Conservation (phyloP, 2,797 vertebrate genomes). For the Fundulus diaphanus region DNA sequence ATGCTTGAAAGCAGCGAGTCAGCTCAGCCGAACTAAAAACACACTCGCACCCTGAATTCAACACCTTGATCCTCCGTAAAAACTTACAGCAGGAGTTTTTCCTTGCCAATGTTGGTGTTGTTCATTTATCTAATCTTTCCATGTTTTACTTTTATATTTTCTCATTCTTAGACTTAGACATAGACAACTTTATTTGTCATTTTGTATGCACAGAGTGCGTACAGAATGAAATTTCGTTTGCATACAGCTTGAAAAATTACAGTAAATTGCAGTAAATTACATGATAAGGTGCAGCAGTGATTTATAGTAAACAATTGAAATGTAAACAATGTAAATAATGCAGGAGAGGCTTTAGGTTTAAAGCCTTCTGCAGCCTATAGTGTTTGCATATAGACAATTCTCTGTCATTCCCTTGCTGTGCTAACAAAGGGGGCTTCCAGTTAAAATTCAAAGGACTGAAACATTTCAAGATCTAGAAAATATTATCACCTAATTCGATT, state of each 20-base stretch:
- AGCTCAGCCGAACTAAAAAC: slow-evolving; percentile 46
- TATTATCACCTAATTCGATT: not conserved
- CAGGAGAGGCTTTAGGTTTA: no score
- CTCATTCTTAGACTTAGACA: no score
- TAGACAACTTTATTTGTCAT: no score
- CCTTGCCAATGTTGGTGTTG: not conserved
- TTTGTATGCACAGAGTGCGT: no score
- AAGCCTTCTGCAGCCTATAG: not conserved
- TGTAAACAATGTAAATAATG: no score
- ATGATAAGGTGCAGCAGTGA: no score
- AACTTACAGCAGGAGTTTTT: slow-evolving; percentile 10
- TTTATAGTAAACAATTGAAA: no score
- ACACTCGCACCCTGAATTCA: slow-evolving; percentile 48
- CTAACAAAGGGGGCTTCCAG: not conserved
- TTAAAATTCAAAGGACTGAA: not conserved
- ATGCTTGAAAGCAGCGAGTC: slow-evolving; percentile 47
- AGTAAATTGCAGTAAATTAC: no score
- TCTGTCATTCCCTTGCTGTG: not conserved
- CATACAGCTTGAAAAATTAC: no score
- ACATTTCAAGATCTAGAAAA: not conserved
- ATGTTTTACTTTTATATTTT: not conserved
- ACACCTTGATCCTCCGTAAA: slow-evolving; percentile 41
- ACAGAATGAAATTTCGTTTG: no score
- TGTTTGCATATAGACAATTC: not conserved
- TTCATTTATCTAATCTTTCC: not conserved